Conservation (phyloP, 2,888 invertebrate genomes). For the Cantharis rufa region DNA sequence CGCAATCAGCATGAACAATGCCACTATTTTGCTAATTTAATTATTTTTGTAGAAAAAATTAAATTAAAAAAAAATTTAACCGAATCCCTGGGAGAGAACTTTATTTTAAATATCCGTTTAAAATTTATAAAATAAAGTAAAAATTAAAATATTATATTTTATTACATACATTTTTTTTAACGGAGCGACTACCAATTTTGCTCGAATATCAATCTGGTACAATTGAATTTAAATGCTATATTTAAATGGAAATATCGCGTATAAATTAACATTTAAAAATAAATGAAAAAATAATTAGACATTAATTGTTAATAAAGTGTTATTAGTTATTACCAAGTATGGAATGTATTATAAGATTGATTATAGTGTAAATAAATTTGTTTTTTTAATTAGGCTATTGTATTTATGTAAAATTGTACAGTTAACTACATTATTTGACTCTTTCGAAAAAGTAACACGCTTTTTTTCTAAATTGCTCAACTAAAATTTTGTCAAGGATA, state of each 20-base stretch:
- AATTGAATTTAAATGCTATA: not conserved
- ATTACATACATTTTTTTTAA: too few species aligned
- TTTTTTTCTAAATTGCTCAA: slow-evolving; percentile 4
- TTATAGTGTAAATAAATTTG: not conserved
- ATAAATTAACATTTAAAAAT: not conserved
- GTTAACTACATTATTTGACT: not conserved
- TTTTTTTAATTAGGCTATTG: not conserved
- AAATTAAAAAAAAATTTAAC: too few species aligned
- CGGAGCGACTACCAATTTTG: too few species aligned
- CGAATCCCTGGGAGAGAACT: too few species aligned
- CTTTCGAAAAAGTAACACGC: not conserved
- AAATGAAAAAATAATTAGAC: not conserved
- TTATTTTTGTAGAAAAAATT: not conserved
- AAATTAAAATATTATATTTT: not conserved
- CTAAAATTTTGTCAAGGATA: not conserved
- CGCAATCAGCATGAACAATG: too few species aligned
- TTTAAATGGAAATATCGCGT: not conserved
- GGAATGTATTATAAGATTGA: not conserved
- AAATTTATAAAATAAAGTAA: too few species aligned
- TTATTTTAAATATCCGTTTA: too few species aligned
- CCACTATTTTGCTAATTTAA: not conserved
- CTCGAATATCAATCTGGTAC: not conserved
- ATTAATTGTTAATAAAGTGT: not conserved
- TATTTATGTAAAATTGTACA: not conserved
- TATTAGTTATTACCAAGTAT: not conserved